A percentile compares a stretch with the other conserved stretches of the same genome.
Evolutionary conservation across 2,888 invertebrate species (phyloP).

Genomic region (Galeopsomyia nigrocyanea): DNA sequence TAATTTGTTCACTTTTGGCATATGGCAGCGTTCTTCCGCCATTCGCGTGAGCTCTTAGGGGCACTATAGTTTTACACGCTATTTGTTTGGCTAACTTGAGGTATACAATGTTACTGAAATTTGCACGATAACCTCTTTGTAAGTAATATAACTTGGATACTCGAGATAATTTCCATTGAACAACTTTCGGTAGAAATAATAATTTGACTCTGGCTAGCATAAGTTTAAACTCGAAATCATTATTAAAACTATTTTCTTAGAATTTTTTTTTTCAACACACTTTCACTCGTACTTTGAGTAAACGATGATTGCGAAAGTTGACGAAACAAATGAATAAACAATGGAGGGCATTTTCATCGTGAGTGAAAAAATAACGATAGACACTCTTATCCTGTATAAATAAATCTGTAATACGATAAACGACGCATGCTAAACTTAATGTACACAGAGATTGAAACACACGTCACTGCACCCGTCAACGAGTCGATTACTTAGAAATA

Average conservation of each 20-base stretch:
- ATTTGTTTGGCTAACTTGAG: constrained; percentile 20
- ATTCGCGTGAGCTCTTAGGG: not conserved
- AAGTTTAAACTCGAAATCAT: constrained; percentile 8
- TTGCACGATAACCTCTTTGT: constrained; percentile 27
- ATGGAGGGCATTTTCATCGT: constrained; percentile 1
- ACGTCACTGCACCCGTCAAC: constrained; percentile 39
- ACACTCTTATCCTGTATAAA: constrained; percentile 40
- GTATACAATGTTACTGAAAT: constrained; percentile 10
- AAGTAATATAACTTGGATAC: constrained; percentile 21
- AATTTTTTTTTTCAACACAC: not conserved
- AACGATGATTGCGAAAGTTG: not conserved
- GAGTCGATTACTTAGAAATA: constrained; percentile 36
- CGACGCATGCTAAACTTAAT: constrained; percentile 39
- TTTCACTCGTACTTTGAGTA: not conserved
- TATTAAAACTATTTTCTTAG: constrained; percentile 1
- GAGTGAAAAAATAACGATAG: constrained; percentile 20
- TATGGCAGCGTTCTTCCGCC: not conserved
- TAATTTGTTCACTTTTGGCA: not conserved
- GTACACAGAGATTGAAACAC: constrained; percentile 31
- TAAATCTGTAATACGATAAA: constrained; percentile 43
- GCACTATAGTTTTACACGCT: not conserved
- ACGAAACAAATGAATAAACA: constrained; percentile 17
- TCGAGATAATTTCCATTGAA: constrained; percentile 3
- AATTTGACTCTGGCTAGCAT: constrained; percentile 21
- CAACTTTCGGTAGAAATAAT: constrained; percentile 16